A percentile compares a stretch with the other conserved stretches of the same genome.
phyloP scores from a whole-genome alignment of 2,888 invertebrate species.

The Seira musarum region DNA sequence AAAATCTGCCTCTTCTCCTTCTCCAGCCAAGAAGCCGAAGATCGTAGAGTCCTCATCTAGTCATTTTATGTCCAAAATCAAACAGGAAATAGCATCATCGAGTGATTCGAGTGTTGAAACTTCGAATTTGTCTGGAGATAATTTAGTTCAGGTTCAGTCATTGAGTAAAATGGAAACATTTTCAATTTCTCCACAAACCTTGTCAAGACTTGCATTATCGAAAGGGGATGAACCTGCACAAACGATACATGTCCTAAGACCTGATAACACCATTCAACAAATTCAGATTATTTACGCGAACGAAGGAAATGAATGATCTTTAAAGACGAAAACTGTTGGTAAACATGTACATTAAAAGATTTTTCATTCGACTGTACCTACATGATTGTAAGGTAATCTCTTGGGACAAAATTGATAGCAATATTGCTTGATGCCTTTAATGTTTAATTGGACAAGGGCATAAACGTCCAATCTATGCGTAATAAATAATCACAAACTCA shows the following conservation, averaged over 20 bases:
- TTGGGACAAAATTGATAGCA: not conserved
- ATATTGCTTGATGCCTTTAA: not conserved
- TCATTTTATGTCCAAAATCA: too few species aligned
- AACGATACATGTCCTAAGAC: constrained; percentile 53
- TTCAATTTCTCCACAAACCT: constrained; percentile 41
- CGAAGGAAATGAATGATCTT: not conserved
- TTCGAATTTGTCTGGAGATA: constrained; percentile 19
- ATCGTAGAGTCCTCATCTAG: too few species aligned
- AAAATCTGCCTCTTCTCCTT: not conserved
- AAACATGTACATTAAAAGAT: not conserved
- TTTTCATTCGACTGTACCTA: not conserved
- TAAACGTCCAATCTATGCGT: not conserved
- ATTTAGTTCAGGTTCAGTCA: constrained; percentile 27
- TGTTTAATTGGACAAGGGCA: not conserved
- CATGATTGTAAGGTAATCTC: not conserved
- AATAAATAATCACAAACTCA: too few species aligned
- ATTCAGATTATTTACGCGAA: constrained; percentile 59
- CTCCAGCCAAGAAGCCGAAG: not conserved
- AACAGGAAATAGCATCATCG: not conserved
- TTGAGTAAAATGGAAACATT: constrained; percentile 41
- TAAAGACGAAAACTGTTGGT: not conserved
- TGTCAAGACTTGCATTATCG: constrained; percentile 34
- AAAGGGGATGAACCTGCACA: constrained; percentile 46
- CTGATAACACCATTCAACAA: constrained; percentile 62
- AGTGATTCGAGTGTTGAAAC: not conserved